Base-by-base conservation (phyloP, 2,888 invertebrate genomes). In the Dicycla oo region DNA sequence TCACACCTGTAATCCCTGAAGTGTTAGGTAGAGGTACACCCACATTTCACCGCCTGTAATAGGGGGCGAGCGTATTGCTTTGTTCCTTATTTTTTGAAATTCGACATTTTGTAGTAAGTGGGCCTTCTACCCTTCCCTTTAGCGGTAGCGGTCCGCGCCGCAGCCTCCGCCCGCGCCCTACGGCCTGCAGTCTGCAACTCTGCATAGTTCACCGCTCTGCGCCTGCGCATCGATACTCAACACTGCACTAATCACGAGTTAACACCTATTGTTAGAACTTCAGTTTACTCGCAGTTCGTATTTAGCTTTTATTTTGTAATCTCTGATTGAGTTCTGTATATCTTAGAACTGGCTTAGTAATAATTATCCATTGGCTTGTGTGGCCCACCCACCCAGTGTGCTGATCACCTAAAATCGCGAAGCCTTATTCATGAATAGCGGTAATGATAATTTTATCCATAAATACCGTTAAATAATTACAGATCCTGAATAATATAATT, bases 131-230 rank as follows among this genome's bases (percentile, higher is more conserved):
- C 40, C 3, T 81, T 53, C 38, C 51, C 15, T 38, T 11, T 34
- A 34, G 80, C 84, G 82, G 84, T 85, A 73, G 81, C 69, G 11
- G 56, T 63, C 67, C 64, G 65, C 63, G 49, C 69, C 73, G 74
- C 73, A 73, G 79, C 79, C 78, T 73, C 82, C 80, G 66, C 79
- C 64, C 80, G 67, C 81, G 75, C 82, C 78, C 80, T 70, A 79
- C 75, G 80, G 73, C 81, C 79, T 79, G 60, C 74, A 63, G 83
- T 78, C 82, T 86, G 85, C 84, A 82, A 83, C 86, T 85, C 87
- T 87, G 85, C 88, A 87, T 87, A 90, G 90, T 89, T 90, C 92
- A 91, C 89, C 88, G 87, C 87, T 88, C 90, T 88, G 88, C 83
- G 86, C 81, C 71, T 84, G 83, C 84, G 81, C 87, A 75, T 85